These are phyloP conservation scores for Pelobates fuscus DNA, from an alignment of 2,113 vertebrate species.

Conservation along the genomic window DNA sequence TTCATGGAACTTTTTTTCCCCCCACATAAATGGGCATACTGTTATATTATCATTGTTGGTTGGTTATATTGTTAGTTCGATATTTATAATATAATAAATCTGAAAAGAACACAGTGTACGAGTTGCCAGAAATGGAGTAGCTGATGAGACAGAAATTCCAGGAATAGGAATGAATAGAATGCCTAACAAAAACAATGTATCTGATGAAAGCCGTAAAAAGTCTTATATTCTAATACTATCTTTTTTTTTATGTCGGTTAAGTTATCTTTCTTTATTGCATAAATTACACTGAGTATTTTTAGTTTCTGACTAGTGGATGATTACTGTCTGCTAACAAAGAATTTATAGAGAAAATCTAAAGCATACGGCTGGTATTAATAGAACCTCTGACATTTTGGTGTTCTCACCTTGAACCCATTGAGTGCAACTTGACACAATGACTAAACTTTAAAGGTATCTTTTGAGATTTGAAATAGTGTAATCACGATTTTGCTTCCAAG, in stretches of 20 bases:
- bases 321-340: not conserved
- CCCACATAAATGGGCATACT: too few relatives aligned
- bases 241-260: not conserved
- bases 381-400: not conserved
- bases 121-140: slow-evolving; percentile 5
- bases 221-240: not conserved
- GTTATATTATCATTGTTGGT: too few relatives aligned
- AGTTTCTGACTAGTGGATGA: not conserved
- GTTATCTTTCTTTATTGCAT: not conserved
- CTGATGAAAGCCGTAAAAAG: slow-evolving; percentile 19
- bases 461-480: too few relatives aligned
- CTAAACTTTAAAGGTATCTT: too few relatives aligned
- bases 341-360: not conserved
- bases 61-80: too few relatives aligned
- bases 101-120: not conserved
- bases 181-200: slow-evolving; percentile 9
- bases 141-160: slow-evolving; percentile 6
- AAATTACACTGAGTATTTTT: not conserved
- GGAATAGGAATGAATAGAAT: slow-evolving; percentile 14
- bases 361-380: not conserved
- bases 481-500: too few relatives aligned
- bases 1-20: too few relatives aligned
- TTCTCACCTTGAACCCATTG: not conserved
- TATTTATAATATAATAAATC: too few relatives aligned
- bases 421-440: not conserved